These are phyloP conservation scores for Clavelina lepadiformis DNA, from an alignment of 23 tunicate genomes.

Conservation along the genomic window DNA sequence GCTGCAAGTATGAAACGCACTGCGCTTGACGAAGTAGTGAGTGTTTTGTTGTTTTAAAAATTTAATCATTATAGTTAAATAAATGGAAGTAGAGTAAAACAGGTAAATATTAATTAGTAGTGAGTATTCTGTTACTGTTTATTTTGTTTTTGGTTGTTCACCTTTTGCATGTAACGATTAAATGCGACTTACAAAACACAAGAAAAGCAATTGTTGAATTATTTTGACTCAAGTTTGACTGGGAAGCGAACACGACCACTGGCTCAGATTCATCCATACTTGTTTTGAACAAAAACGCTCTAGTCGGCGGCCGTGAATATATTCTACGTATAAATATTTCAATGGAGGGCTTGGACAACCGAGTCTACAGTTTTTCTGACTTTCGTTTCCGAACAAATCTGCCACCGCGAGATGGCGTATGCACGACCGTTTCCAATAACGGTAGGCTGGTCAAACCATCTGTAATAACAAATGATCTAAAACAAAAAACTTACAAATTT, in stretches of 20 bases:
- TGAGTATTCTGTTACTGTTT: too few species aligned
- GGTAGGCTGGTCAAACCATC: neutral
- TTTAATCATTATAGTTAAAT: neutral
- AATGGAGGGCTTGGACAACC: slow-evolving; percentile 78
- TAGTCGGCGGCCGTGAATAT: slow-evolving; percentile 53
- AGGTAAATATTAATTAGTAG: too few species aligned
- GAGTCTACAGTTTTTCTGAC: slow-evolving; percentile 81
- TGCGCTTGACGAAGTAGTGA: neutral
- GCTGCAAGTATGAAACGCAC: too few species aligned
- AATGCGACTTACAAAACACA: too few species aligned
- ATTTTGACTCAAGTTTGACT: slow-evolving; percentile 38
- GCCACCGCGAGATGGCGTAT: slow-evolving; percentile 75
- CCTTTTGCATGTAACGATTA: too few species aligned
- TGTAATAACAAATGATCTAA: neutral
- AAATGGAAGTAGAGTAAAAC: neutral
- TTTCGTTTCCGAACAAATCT: slow-evolving; percentile 63
- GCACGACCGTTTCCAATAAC: slow-evolving; percentile 5
- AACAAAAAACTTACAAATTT: neutral
- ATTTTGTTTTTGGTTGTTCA: too few species aligned
- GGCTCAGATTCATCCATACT: slow-evolving; percentile 44
- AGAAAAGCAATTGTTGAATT: too few species aligned
- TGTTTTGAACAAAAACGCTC: slow-evolving; percentile 60
- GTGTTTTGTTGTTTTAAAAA: neutral
- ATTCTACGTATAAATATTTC: slow-evolving; percentile 70
- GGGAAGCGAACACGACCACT: slow-evolving; percentile 84